Evolutionary conservation across 2,888 invertebrate species (phyloP).

Genomic region (Acleris cristana): DNA sequence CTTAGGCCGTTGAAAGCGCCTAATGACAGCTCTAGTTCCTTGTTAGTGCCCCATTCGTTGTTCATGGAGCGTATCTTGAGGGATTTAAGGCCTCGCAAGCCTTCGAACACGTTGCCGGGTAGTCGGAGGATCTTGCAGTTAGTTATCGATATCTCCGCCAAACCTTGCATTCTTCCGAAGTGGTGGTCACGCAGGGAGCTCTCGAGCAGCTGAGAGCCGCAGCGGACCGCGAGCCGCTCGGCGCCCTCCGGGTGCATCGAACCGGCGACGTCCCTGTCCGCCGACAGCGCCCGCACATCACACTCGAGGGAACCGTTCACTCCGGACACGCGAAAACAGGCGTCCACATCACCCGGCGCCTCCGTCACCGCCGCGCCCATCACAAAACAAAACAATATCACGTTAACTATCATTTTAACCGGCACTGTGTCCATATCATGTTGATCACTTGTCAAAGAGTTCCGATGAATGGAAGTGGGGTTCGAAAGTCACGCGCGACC

Average conservation of each 20-base stretch:
- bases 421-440: slow-evolving; percentile 81
- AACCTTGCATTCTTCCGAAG: slow-evolving; percentile 89
- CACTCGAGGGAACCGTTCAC: slow-evolving; percentile 81
- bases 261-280: slow-evolving; percentile 86
- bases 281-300: slow-evolving; percentile 88
- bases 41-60: slow-evolving; percentile 88
- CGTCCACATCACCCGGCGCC: slow-evolving; percentile 77
- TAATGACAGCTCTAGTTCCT: slow-evolving; percentile 88
- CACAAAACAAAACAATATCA: slow-evolving; percentile 81
- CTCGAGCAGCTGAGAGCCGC: slow-evolving; percentile 85
- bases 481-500: slow-evolving; percentile 62
- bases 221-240: slow-evolving; percentile 88
- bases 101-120: slow-evolving; percentile 90
- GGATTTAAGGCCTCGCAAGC: slow-evolving; percentile 90
- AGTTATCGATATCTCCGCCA: slow-evolving; percentile 89
- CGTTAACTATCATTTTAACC: slow-evolving; percentile 80
- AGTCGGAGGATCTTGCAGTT: slow-evolving; percentile 92
- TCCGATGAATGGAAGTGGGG: slow-evolving; percentile 65
- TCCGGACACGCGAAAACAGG: slow-evolving; percentile 74
- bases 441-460: slow-evolving; percentile 71
- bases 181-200: slow-evolving; percentile 89
- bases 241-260: slow-evolving; percentile 88
- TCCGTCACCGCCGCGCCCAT: slow-evolving; percentile 81
- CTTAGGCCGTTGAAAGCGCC: slow-evolving; percentile 90
- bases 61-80: slow-evolving; percentile 91